Base-by-base conservation (phyloP, 2,888 invertebrate species). In the Drosophila borborema region DNA sequence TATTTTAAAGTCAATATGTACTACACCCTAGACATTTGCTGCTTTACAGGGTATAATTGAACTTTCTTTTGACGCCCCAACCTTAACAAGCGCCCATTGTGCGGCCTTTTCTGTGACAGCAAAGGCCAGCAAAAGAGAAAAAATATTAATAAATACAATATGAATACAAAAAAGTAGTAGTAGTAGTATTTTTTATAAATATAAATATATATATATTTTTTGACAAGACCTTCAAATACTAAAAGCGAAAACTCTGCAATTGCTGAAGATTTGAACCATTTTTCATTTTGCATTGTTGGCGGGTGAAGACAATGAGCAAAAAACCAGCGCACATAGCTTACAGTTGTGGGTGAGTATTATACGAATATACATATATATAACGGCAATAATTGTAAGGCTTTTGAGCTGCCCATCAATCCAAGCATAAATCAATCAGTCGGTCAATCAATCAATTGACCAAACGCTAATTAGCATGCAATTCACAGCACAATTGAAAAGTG, bases 391-490 rank as follows among this genome's bases (percentile, higher is more conserved):
- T 72, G 81, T 77, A 71, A 77, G 58, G 46, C 72, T 53, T 66
- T 64, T 63, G 55, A 76, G 76, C 84, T 72, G 64, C 55, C 48
- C 45, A 70, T 70, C 73, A 63, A 64, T 62, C 64, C 60, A 54
- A 48, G 23, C 75, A 69, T 51, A 71, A 60, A 68, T 74, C 65
- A 74, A 64, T 74, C 69, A 59, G n/a, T 46, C 69, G 54, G n/a
- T 46, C 84, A 75, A 64, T 81, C 82, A 77, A 60, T 83, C 82
- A 80, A 53, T 61, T 45, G 59, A 20, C 56, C 76, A 72, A 76
- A 64, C 40, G 40, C 68, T 86, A 88, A 88, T 84, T 86, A 84
- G 89, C 83, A 88, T 86, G 88, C 84, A 76, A 88, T 86, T 74
- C 86, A 86, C 51, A 64, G 59, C 78, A 78, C 82, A 82, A 87